Evolutionary conservation across 2,797 vertebrate genomes (phyloP).

Genomic region (Tapirus indicus): DNA sequence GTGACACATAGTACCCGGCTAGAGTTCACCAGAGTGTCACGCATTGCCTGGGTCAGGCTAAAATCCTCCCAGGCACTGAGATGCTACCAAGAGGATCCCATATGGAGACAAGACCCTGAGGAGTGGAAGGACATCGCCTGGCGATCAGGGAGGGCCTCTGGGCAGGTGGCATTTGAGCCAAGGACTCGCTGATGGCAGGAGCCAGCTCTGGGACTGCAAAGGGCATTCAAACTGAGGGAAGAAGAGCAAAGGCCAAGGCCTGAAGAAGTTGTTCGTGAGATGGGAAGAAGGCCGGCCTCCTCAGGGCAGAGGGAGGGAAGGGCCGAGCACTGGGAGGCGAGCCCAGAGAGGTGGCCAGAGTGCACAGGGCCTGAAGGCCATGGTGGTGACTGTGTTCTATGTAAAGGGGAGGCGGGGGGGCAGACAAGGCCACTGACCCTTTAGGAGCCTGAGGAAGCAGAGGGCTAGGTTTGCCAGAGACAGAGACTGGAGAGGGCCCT

Average conservation of each 20-base stretch:
- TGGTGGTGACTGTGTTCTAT: not conserved
- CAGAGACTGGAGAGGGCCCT: not conserved
- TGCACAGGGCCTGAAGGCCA: not conserved
- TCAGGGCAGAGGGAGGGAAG: no score
- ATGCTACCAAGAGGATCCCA: no score
- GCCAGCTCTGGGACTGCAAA: no score
- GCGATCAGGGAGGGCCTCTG: not conserved
- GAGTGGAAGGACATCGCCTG: not conserved
- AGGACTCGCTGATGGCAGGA: not conserved
- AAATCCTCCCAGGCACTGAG: not conserved
- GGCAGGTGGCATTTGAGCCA: not conserved
- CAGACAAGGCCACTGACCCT: no score
- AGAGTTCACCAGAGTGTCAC: not conserved
- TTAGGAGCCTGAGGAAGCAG: not conserved
- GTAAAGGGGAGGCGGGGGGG: no score
- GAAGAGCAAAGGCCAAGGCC: no score
- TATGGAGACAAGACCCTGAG: no score
- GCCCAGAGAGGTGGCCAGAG: no score
- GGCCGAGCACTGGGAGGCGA: no score
- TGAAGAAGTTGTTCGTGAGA: no score
- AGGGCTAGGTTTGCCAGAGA: not conserved
- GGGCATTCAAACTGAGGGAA: no score
- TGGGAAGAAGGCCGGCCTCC: no score
- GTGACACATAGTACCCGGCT: fast-evolving
- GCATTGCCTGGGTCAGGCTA: not conserved